A percentile compares a stretch with the other conserved stretches of the same genome.
phyloP scores from a whole-genome alignment of 1,140 invertebrate species.

The Drosophila santomea region DNA sequence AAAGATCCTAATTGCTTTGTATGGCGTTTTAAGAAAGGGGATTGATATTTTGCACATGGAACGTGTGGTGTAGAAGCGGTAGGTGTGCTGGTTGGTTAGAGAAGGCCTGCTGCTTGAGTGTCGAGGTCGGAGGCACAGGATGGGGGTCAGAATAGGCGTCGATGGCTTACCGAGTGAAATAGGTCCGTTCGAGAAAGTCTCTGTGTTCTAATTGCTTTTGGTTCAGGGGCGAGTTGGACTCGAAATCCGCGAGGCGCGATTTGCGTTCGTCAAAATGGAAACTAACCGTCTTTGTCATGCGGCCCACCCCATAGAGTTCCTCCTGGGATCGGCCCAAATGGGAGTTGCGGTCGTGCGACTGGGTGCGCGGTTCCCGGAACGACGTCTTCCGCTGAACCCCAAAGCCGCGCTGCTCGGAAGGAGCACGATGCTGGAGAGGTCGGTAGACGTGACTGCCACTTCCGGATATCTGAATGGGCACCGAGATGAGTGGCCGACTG shows the following conservation, averaged over 20 bases:
- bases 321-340: constrained; percentile 67
- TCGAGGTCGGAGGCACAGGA: constrained; percentile 36
- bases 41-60: constrained; percentile 14
- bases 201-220: constrained; percentile 78
- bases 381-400: constrained; percentile 56
- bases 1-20: background rate
- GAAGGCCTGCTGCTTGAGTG: constrained; percentile 39
- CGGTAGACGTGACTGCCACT: constrained; percentile 56
- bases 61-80: constrained; percentile 47
- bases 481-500: constrained; percentile 71
- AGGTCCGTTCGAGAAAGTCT: constrained; percentile 81
- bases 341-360: constrained; percentile 73
- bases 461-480: constrained; percentile 68
- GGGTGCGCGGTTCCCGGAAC: constrained; percentile 72
- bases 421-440: constrained; percentile 52
- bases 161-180: constrained; percentile 84
- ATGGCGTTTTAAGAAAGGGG: too few species aligned
- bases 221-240: constrained; percentile 74
- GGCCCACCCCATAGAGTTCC: constrained; percentile 64
- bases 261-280: constrained; percentile 84
- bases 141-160: constrained; percentile 38
- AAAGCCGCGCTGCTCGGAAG: constrained; percentile 66
- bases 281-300: constrained; percentile 85
- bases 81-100: constrained; percentile 39
- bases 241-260: constrained; percentile 78